Evolutionary conservation across 2,888 invertebrate genomes (phyloP).

Genomic region (Coremacera marginata): DNA sequence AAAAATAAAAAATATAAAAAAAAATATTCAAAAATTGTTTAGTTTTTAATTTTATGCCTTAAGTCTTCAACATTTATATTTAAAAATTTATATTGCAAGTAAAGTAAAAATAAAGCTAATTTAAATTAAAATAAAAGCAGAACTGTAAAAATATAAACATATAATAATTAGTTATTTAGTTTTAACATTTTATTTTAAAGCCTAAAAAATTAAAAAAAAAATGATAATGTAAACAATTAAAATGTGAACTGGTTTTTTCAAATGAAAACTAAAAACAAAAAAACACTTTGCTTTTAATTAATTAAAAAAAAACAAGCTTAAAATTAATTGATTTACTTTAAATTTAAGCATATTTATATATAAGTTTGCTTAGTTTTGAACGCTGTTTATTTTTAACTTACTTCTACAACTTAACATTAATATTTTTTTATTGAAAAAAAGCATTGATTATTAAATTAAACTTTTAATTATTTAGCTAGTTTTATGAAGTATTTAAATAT

Average conservation of each 20-base stretch:
- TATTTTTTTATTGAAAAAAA: conserved; percentile 1
- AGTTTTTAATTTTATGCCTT: conserved; percentile 66
- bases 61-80: conserved; percentile 62
- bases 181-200: conserved; percentile 8
- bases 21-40: conserved; percentile 58
- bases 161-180: conserved; percentile 35
- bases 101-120: conserved; percentile 51
- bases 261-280: not conserved
- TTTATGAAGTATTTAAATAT: conserved; percentile 21
- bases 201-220: not conserved
- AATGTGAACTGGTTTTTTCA: not conserved
- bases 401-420: not conserved
- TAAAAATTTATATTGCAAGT: conserved; percentile 51
- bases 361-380: conserved; percentile 1
- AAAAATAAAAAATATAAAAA: conserved; percentile 41
- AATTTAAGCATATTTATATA: not conserved
- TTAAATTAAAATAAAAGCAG: conserved; percentile 4
- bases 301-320: no score
- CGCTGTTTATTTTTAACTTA: conserved; percentile 5
- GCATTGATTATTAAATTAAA: conserved; percentile 15
- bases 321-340: not conserved
- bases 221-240: not conserved
- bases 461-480: conserved; percentile 9
- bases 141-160: conserved; percentile 8
- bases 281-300: not conserved